Evolutionary conservation across 2,113 vertebrate genomes (phyloP), one percentile per base, ranked within the genome.

Genomic region (Gobiocypris rarus): DNA sequence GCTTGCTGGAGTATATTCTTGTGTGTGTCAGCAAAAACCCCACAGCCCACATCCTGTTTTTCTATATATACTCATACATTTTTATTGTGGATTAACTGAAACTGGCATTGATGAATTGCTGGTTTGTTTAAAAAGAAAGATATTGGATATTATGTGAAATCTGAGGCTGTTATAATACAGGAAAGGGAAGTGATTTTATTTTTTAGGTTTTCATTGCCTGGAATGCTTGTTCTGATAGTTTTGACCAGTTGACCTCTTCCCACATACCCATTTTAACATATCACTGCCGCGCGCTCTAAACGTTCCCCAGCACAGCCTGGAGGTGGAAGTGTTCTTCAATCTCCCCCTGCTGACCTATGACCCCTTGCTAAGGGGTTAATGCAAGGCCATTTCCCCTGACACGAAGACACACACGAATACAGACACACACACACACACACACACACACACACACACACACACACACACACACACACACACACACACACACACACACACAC

Each of bases 321-420:
- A 90, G 87, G 92, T 81, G 89, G 79, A 83, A 63, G 71, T 61
- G 82, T 83, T 89, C 14, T 74, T 89, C 87, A 82, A 74, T 85
- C 58, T 89, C 85, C 73, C 56, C 65, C 59, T 52, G 58, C 78
- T 91, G 87, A 69, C 85, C 88, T 89, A 85, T 87, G 87, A 91
- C 90, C 88, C 87, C 88, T 90, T 83, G 88, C 89, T 89, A 87
- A 43, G 10, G 87, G 92, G 91, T 93, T 91, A 92, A 92, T 91
- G 86, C 89, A 86, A 88, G 91, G 84, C 71, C 88, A 84, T 7
- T 31, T 91, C 90, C 89, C 91, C 38, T 7, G 85, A 79, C 84
- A 82, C 56, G 69, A 58, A 41, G 67, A 75, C 43, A 85, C 83
- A 82, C 74, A 26, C 56, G 74, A 10, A 78, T 61, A 77, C 48